Conservation (phyloP, 2,888 invertebrate genomes). For the Melinopterus prodromus region DNA sequence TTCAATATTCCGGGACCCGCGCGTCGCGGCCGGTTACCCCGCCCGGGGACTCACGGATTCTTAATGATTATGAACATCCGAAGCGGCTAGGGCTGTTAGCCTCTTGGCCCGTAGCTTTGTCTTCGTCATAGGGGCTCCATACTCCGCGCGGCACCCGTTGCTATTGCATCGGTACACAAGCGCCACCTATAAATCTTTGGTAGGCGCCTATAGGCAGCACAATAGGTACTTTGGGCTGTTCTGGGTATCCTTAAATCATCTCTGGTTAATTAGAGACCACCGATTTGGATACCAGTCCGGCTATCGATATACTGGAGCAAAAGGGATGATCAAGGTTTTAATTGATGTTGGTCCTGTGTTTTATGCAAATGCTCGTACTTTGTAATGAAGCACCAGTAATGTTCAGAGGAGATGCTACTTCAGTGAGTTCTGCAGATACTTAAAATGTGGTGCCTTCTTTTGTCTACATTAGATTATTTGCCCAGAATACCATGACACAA, state of each 20-base stretch:
- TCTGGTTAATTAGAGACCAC: neutral
- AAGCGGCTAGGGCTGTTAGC: slow-evolving; percentile 42
- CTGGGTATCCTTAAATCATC: neutral
- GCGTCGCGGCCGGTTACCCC: slow-evolving; percentile 41
- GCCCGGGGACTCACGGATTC: slow-evolving; percentile 41
- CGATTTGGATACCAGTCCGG: neutral
- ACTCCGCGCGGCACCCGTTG: neutral
- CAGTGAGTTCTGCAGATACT: no score
- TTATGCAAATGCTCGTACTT: no score
- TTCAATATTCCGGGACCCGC: slow-evolving; percentile 45
- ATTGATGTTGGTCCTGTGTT: no score
- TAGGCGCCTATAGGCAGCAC: neutral
- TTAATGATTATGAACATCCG: slow-evolving; percentile 47
- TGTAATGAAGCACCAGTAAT: no score
- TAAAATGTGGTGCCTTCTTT: no score
- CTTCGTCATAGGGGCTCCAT: slow-evolving; percentile 25
- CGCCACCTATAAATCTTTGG: slow-evolving; percentile 22
- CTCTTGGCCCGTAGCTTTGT: slow-evolving; percentile 38
- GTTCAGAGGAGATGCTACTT: no score
- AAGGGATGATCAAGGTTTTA: no score
- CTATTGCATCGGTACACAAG: neutral
- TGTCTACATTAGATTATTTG: no score
- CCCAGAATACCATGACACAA: no score
- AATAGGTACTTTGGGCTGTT: slow-evolving; percentile 8
- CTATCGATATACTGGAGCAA: no score